Conservation (phyloP, 2,797 vertebrate genomes). For the Syngnathus rostellatus region DNA sequence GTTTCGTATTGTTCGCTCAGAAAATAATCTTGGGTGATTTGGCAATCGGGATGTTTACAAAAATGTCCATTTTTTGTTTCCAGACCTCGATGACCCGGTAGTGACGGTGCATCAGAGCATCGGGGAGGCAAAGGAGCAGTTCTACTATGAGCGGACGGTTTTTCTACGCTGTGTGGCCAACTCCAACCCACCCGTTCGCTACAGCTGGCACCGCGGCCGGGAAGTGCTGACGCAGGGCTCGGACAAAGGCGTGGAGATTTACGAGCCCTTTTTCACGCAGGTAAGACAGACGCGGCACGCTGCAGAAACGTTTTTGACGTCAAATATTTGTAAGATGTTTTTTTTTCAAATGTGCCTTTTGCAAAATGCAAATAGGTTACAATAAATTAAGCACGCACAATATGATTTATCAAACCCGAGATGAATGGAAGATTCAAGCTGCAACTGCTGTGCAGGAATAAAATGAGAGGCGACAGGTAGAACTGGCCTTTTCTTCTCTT, state of each 20-base stretch:
- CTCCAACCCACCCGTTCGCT: slow-evolving; percentile 92
- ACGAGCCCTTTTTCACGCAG: slow-evolving; percentile 99
- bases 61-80: slow-evolving; percentile 33
- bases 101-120: slow-evolving; percentile 98
- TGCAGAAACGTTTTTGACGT: not conserved
- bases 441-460: too few relatives aligned
- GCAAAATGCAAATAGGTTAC: too few relatives aligned
- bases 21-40: too few relatives aligned
- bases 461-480: too few relatives aligned
- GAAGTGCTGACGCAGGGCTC: slow-evolving; percentile 91
- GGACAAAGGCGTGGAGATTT: slow-evolving; percentile 97
- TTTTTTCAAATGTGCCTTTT: not conserved
- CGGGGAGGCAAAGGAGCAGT: slow-evolving; percentile 97
- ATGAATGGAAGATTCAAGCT: too few relatives aligned
- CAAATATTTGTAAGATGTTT: not conserved
- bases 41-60: too few relatives aligned
- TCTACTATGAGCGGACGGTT: slow-evolving; percentile 95
- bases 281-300: slow-evolving; percentile 59
- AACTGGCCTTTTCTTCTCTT: too few relatives aligned
- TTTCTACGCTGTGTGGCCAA: slow-evolving; percentile 95
- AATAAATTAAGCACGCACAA: too few relatives aligned
- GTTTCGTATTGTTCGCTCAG: not conserved
- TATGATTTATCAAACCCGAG: too few relatives aligned
- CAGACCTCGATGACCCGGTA: slow-evolving; percentile 91
- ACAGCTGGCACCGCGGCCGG: slow-evolving; percentile 91